A percentile compares a stretch with the other conserved stretches of the same genome.
These are phyloP conservation scores for Diogma glabrata DNA, from an alignment of 2,888 invertebrate species.

Conservation along the genomic window DNA sequence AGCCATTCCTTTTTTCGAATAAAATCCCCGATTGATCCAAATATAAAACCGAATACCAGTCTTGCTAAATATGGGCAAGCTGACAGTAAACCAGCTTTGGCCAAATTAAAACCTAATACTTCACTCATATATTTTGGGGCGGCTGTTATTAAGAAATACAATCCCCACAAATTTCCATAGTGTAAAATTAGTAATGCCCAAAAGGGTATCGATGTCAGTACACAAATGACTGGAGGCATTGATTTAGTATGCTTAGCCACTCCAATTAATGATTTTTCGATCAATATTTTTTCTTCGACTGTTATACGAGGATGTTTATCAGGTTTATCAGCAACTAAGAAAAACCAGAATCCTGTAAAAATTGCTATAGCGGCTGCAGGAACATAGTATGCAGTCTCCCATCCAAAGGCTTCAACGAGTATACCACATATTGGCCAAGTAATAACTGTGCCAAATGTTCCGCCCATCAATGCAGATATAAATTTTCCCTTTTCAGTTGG, in stretches of 20 bases:
- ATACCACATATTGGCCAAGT: constrained; percentile 57
- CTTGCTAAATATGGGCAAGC: constrained; percentile 60
- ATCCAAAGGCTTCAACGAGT: constrained; percentile 49
- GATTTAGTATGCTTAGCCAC: constrained; percentile 18
- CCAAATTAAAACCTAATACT: constrained; percentile 53
- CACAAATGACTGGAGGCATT: constrained; percentile 49
- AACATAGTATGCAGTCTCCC: constrained; percentile 57
- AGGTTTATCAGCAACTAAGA: constrained; percentile 52
- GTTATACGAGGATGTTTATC: constrained; percentile 48
- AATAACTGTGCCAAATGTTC: constrained; percentile 57
- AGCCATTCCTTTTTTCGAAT: constrained; percentile 40
- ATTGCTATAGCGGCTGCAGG: constrained; percentile 44
- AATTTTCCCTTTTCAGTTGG: constrained; percentile 65
- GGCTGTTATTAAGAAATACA: constrained; percentile 63
- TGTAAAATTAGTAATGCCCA: constrained; percentile 53
- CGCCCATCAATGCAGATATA: constrained; percentile 58
- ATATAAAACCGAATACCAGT: constrained; percentile 53
- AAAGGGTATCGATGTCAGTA: constrained; percentile 55
- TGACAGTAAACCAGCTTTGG: constrained; percentile 57
- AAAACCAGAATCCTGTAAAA: constrained; percentile 48
- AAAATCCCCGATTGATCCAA: constrained; percentile 57
- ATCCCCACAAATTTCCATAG: constrained; percentile 65
- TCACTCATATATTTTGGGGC: constrained; percentile 65
- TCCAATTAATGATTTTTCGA: constrained; percentile 44
- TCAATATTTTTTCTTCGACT: constrained; percentile 49